Base-by-base conservation (phyloP, 1,140 invertebrate genomes). In the Wasmannia auropunctata region DNA sequence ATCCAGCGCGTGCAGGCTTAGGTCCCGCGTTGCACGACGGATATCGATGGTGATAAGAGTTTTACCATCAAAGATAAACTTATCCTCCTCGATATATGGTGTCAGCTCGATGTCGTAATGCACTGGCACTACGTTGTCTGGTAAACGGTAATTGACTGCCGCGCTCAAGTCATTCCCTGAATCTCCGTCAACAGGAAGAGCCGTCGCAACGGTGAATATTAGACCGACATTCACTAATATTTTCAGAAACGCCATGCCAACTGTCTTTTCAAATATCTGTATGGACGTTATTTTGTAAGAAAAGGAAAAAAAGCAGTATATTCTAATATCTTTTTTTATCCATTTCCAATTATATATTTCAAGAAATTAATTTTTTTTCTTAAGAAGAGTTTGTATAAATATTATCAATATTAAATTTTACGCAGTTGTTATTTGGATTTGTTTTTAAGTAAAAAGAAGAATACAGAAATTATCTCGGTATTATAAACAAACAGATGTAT, bases 21-120 rank as follows among this genome's bases (percentile, higher is more conserved):
- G 51, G 10, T 87, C 54, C 16, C 51, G 54, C 0, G 90, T 92
- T 25, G 76, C 10, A 11, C 87, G 43, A 3, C 65, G 11, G 7
- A 92, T 60, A 54, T 90, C n/a, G 6, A 93, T 77, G 4, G 51
- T 69, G 22, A 91, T 86, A 0, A 40, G 56, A 1, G 76, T 49
- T 65, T 88, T 77, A 3, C 92, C 92, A 16, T 90, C 83, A 56
- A 91, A 92, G 1, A 85, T 91, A 51, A 92, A 93, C 70, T 91
- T 81, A 40, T 60, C 60, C 19, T 75, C 76, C 10, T 54, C 83
- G 2, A 92, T 86, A 22, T 88, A 80, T 2, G 91, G 91, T 63
- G 81, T 88, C 67, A 91, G 49, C 43, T 88, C 83, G 43, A 91
- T 88, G 51, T 51, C 37, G 25, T 90, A 93, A 0, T 70, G 74